Conservation (phyloP, 2,797 vertebrate genomes). For the Tapirus indicus region DNA sequence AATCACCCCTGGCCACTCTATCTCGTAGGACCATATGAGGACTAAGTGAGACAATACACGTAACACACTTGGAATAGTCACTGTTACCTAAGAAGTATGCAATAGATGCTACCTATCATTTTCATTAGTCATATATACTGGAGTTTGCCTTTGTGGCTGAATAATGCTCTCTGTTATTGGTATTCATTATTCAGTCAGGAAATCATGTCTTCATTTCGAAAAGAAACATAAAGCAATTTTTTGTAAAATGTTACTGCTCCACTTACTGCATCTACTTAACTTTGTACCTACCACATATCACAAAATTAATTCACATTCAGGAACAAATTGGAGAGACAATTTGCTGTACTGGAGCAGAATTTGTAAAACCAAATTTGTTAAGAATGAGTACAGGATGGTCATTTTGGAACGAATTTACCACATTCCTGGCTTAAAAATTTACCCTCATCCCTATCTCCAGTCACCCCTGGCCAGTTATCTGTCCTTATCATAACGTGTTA, state of each 20-base stretch:
- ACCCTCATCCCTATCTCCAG: neutral
- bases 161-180: neutral
- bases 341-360: neutral
- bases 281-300: neutral
- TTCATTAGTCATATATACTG: neutral
- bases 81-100: neutral
- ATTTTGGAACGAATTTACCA: neutral
- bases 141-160: neutral
- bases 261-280: neutral
- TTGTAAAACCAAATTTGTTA: neutral
- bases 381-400: neutral
- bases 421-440: neutral
- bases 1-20: no score
- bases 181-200: neutral
- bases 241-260: neutral
- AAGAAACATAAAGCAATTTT: constrained; percentile 27
- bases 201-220: neutral
- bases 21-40: neutral
- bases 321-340: neutral
- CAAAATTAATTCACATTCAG: neutral
- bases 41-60: neutral
- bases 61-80: neutral
- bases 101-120: neutral
- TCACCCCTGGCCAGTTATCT: neutral
- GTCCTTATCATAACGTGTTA: neutral